Percentiles rank a stretch among this genome's conserved stretches.
Conservation (phyloP, 2,797 vertebrate genomes). For the Phaenicophaeus curvirostris region DNA sequence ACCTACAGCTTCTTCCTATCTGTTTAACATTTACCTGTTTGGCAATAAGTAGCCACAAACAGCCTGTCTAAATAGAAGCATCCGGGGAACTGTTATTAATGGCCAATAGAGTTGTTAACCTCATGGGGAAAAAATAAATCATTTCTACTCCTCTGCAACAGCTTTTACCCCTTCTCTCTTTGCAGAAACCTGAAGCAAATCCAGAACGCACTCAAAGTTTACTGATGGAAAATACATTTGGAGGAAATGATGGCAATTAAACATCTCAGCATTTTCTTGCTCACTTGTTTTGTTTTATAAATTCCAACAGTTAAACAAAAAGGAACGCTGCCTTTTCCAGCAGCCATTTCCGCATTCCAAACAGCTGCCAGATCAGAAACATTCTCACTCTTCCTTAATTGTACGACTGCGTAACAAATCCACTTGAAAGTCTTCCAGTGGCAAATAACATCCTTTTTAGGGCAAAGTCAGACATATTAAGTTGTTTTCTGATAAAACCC, state of each 20-base stretch:
- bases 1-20: not conserved
- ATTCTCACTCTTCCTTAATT: slow-evolving; percentile 29
- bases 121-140: not conserved
- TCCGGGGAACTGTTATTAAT: not conserved
- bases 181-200: not conserved
- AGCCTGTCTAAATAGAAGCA: not conserved
- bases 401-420: not conserved
- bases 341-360: not conserved
- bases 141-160: not conserved
- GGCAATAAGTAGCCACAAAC: not conserved
- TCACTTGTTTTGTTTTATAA: not conserved
- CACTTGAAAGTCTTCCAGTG: not conserved
- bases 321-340: not conserved
- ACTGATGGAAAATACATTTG: not conserved
- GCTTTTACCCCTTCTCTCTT: not conserved
- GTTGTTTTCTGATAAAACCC: not conserved
- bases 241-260: not conserved
- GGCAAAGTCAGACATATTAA: not conserved
- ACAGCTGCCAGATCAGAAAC: slow-evolving; percentile 1
- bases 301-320: not conserved
- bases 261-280: not conserved
- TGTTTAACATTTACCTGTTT: not conserved
- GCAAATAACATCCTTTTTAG: slow-evolving; percentile 29
- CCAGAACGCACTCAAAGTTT: not conserved
- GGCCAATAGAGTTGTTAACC: not conserved